Base-by-base conservation (phyloP, 2,113 vertebrate genomes). In the Caracal caracal region DNA sequence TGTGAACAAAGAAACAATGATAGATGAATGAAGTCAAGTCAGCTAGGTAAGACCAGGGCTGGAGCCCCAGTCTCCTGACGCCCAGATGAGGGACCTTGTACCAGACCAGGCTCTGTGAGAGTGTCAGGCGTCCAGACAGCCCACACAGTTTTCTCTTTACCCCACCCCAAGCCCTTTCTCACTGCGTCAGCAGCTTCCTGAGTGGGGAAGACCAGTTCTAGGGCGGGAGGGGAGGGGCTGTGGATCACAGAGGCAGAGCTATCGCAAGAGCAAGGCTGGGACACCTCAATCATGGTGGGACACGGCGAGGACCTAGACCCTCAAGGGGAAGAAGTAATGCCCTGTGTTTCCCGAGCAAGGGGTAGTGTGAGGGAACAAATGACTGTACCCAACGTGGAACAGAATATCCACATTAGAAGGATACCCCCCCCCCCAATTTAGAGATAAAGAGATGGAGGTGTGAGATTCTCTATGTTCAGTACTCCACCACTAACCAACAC, bases 241-340 rank as follows among this genome's bases (percentile, higher is more conserved):
- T 0, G 10, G 30, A 73, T 19, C 5, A 2, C 3, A 43, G 35
- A 56, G 17, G 6, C 43, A 85, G 35, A 30, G 56, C 68, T 20
- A 11, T 35, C 33, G 0, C 0, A 11, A 70, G 51, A 78, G 2
- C 59, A 33, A 8, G 28, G 70, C 26, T 40, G 8, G 68, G 61
- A 22, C 0, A 51, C 37, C 63, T 61, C 65, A 16, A 0, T 24
- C 49, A 1, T 0, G 0, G 35, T 2, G 12, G 56, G 6, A 33
- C 43, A 20, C 7, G 43, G 37, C 4, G 22, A 76, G 12, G 7
- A 20, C 47, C 19, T 33, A 4, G 40, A 35, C 47, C 28, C 4
- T 1, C 11, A 17, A 47, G 28, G 43, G 43, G 9, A 49, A 47
- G 56, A 37, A 8, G 28, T 11, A 8, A 16, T 11, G 0, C 26